These are phyloP conservation scores for Aptenodytes patagonicus DNA, from an alignment of 2,113 vertebrate species.

Conservation along the genomic window DNA sequence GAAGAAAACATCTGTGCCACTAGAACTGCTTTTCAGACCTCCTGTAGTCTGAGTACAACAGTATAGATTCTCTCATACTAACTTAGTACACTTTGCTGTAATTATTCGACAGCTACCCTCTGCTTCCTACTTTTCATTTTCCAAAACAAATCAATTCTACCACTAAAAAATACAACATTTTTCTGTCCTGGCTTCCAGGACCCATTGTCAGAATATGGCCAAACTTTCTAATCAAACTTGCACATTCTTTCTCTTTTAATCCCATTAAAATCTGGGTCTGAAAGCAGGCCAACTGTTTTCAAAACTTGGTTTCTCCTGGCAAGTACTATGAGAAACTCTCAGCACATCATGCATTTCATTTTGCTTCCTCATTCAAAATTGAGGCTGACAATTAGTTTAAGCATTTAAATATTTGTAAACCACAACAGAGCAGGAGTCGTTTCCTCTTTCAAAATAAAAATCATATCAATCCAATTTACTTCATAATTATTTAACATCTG, in stretches of 20 bases:
- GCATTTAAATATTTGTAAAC: constrained; percentile 44
- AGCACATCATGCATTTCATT: constrained; percentile 15
- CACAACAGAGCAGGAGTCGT: constrained; percentile 4
- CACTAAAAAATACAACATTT: not conserved
- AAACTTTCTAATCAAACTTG: constrained; percentile 34
- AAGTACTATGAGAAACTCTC: constrained; percentile 32
- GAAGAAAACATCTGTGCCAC: not conserved
- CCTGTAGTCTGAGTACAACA: not conserved
- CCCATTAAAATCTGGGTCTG: constrained; percentile 40
- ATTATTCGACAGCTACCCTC: not conserved
- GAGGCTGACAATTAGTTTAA: constrained; percentile 24
- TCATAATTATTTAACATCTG: not conserved
- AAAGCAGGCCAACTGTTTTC: constrained; percentile 49
- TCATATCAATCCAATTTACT: not conserved
- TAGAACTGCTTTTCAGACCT: not conserved
- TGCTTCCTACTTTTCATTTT: not conserved
- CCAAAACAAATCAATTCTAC: not conserved
- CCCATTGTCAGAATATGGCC: not conserved
- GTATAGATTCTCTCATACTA: not conserved
- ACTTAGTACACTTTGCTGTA: not conserved
- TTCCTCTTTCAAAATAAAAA: constrained; percentile 51
- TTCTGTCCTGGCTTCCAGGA: not conserved
- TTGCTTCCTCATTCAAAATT: constrained; percentile 40
- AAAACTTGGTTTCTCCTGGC: constrained; percentile 36
- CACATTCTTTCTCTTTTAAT: constrained; percentile 44